Percentiles rank a stretch among this genome's conserved stretches.
Conservation (phyloP, 2,797 vertebrate species). For the Bradypodion ventrale region DNA sequence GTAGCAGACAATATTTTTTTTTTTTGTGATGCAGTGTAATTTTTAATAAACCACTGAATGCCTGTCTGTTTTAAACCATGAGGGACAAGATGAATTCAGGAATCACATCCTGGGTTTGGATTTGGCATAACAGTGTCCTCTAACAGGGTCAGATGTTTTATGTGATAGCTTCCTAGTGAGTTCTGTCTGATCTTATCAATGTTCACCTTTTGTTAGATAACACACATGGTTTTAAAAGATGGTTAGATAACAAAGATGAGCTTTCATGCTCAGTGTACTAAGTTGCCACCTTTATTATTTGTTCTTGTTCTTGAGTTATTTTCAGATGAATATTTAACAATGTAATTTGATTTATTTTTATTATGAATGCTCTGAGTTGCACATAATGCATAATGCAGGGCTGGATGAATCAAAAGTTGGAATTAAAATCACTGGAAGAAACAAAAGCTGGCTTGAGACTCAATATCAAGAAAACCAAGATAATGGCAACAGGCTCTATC, state of each 20-base stretch:
- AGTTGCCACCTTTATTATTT: not conserved
- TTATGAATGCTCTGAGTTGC: not conserved
- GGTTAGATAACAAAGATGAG: not conserved
- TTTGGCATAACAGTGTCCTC: not conserved
- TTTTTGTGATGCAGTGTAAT: too few species aligned
- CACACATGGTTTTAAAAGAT: too few species aligned
- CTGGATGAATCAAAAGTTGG: too few species aligned
- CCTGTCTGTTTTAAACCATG: not conserved
- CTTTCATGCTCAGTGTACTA: not conserved
- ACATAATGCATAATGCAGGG: too few species aligned
- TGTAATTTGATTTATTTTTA: not conserved
- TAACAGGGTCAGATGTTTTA: too few species aligned
- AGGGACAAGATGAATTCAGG: too few species aligned
- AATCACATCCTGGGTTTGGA: not conserved
- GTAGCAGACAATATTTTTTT: too few species aligned
- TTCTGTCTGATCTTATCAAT: not conserved
- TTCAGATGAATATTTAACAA: not conserved
- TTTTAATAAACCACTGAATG: not conserved
- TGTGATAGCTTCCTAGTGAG: not conserved
- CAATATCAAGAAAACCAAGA: too few species aligned
- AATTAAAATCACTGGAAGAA: too few species aligned
- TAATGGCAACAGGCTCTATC: too few species aligned
- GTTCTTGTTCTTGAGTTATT: not conserved
- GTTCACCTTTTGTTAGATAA: too few species aligned
- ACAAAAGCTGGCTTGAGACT: too few species aligned